Evolutionary conservation across 2,113 vertebrate species (phyloP), one percentile per base, ranked within the genome.

Genomic region (Dipodomys spectabilis): DNA sequence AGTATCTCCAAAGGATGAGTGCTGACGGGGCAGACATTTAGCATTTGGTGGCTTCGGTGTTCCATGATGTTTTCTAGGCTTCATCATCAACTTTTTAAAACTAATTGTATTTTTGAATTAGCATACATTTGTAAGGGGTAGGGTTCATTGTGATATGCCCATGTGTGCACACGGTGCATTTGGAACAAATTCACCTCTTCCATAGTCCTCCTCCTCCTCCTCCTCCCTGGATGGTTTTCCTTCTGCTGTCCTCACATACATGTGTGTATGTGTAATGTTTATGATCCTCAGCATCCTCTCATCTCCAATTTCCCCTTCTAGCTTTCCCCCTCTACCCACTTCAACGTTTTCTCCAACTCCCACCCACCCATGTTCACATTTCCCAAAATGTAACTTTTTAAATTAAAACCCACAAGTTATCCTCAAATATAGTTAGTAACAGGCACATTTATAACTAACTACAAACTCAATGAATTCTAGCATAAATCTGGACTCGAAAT

Each of bases 401-500:
- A 85, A 57, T 75, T 64, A 77, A 5, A 28, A 91, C 45, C 68
- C 64, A 74, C 16, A 95, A 57, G 28, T 83, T 60, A 53, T 62
- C 23, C 57, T 45, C 74, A 87, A 82, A 57, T 85, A 85, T 0
- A 86, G 20, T 53, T 49, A 90, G 4, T 18, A 64, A 93, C 71
- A 45, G 49, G 23, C 16, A 86, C 23, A 67, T 69, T 89, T 90
- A 62, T 86, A 83, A 69, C 49, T 67, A 81, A 32, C 28, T 82
- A 72, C 82, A 93, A 92, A 81, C 22, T 75, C 62, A 83, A 57
- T 57, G 53, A 53, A 62, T 77, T 82, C 74, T 78, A 74, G 18
- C 69, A n/a, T 91, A 89, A 93, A 79, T 28, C 71, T 90, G 69
- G 25, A 67, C n/a, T 22, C 27, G 45, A 94, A 84, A 16, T 80